phyloP scores from a whole-genome alignment of 2,113 vertebrate genomes.

The Cromileptes altivelis region DNA sequence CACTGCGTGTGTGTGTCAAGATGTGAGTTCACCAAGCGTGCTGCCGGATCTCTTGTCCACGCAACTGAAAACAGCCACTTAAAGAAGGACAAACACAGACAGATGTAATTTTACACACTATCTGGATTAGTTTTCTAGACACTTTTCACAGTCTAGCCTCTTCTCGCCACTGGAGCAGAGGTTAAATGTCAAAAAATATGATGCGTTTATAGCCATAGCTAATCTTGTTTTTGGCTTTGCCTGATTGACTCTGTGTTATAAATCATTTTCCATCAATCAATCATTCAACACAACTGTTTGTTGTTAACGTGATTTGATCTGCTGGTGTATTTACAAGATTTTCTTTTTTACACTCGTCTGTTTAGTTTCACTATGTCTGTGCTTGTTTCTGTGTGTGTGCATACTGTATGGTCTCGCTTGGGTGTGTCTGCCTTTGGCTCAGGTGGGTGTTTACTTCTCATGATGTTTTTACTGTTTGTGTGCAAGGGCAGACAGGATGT shows the following conservation, averaged over 20 bases:
- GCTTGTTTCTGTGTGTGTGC: conserved; percentile 20
- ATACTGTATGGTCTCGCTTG: conserved; percentile 26
- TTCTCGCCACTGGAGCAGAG: not conserved
- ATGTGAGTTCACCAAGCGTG: conserved; percentile 8
- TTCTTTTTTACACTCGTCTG: conserved; percentile 26
- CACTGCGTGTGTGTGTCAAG: conserved; percentile 7
- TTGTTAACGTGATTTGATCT: conserved; percentile 30
- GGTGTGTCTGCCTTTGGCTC: conserved; percentile 76
- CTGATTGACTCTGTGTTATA: not conserved
- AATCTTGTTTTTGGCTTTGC: not conserved
- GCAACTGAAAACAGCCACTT: conserved; percentile 32
- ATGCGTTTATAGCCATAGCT: not conserved
- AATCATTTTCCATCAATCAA: conserved; percentile 12
- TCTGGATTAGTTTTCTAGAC: not conserved
- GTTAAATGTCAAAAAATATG: not conserved
- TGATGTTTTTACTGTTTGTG: conserved; percentile 72
- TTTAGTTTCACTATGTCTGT: conserved; percentile 45
- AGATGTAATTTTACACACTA: conserved; percentile 6
- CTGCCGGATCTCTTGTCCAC: conserved; percentile 11
- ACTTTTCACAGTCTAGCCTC: not conserved
- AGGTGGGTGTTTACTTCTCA: conserved; percentile 72
- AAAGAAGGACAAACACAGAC: conserved; percentile 25
- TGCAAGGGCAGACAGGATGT: conserved; percentile 80
- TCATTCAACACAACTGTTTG: conserved; percentile 21
- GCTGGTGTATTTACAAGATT: conserved; percentile 41